Evolutionary conservation across 1,140 invertebrate genomes (phyloP), one percentile per base, ranked within the genome.

Genomic region (Caenorhabditis latens): DNA sequence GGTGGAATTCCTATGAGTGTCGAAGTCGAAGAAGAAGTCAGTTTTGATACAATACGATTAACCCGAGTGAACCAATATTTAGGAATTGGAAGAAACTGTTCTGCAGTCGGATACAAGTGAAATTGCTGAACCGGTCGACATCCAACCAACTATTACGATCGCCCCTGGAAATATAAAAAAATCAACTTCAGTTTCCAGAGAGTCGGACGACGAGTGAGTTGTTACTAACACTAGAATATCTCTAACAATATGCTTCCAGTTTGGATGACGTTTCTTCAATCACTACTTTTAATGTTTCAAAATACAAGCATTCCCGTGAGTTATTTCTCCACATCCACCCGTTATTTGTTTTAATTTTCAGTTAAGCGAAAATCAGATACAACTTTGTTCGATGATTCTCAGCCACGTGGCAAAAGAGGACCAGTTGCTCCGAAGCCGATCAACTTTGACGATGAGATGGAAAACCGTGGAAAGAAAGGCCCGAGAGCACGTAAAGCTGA

Each of bases 361-460:
- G 71, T 42, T 5, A 79, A 79, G 24, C 46, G 71, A 24, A 79
- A 79, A 43, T 42, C 71, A 21, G 40, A 50, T 24, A 7, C 32
- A 16, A 53, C 7, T 79, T 24, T 79, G 71, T 50, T 79, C n/a
- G 46, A 53, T 19, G 40, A 43, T 19, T 21, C 8, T 24, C 46
- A 53, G 46, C 71, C 71, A 50, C 71, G 71, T 50, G 71, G 71
- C 32, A 79, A 79, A 24, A 50, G 71, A 79, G 71, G 71, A 53
- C 71, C 71, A 9, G 8, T 79, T 8, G 43, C 46, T 79, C 42
- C 13, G 14, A 48, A 42, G 14, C 40, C 9, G 9, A 50, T 79
- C 9, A 79, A 79, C 13, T 79, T 79, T 14, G 71, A 79, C 21
- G 71, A 79, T 9, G 71, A 79, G 53, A 79, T 79, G 46, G 46